Evolutionary conservation across 2,113 vertebrate species (phyloP), one percentile per base, ranked within the genome.

Genomic region (Dipodomys merriami): DNA sequence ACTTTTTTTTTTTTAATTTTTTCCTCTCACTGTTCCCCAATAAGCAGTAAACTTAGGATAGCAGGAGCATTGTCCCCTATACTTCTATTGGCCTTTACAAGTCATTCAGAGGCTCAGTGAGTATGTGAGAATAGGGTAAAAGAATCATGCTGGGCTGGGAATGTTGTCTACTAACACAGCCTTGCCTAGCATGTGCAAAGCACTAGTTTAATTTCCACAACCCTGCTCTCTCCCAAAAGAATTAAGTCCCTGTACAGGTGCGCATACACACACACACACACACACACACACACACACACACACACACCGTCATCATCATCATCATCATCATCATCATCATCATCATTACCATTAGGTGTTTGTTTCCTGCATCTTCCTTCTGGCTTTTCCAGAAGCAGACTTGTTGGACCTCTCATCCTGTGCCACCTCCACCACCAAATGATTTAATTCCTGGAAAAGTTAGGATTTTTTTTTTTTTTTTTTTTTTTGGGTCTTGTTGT

Each of bases 361-460:
- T 35, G 29, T 57, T 64, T 16, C 22, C 9, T 23, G 12, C 44
- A 35, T 44, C 64, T 44, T 33, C 2, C 68, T 62, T 0, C 22
- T 67, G 73, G 30, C 77, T 80, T 67, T 73, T 39, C 68, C 78
- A 84, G 78, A 83, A 81, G 60, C 69, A 68, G n/a, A 60, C 29
- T 19, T 30, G 46, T 57, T 16, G 16, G 8, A 29, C 25, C 49
- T 76, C 77, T 35, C 6, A 9, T 5, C n/a, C 46, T 60, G 69
- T 53, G 9, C n/a, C 1, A 5, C 73, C 15, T 25, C 71, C 69
- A 77, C 16, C 30, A 30, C 71, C 53, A 33, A 46, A 23, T n/a
- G 27, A 80, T 88, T 88, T 68, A 33, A 85, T 57, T 91, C 13
- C 68, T 82, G 30, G 91, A 69, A 57, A 93, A 86, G 44, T 57